Base-by-base conservation (phyloP, 2,888 invertebrate species). In the Archips xylosteana region DNA sequence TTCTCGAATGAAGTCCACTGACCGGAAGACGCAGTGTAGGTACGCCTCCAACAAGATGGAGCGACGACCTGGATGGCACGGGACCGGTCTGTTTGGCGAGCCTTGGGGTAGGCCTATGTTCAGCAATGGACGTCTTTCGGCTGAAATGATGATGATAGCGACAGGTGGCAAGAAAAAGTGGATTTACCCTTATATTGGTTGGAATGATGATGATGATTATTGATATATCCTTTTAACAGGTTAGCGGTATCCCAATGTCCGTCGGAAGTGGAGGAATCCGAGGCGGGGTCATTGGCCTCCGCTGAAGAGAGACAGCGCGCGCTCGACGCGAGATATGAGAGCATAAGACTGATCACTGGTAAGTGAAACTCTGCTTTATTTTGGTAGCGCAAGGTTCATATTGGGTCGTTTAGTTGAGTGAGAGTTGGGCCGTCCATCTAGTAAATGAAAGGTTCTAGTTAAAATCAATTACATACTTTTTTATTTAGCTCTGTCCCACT, bases 231-330 rank as follows among this genome's bases (percentile, higher is more conserved):
- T 47, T 47, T 32, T 2, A 1, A 36, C 82, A 96, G 96, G 80
- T 95, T 96, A 65, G 97, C 98, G 23, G 98, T 98, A 15, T 96
- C 98, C 78, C 95, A 96, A 76, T 98, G 98, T 84, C 98, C 98
- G 0, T 94, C 95, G 45, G 97, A 97, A 84, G 96, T 97, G 71
- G 96, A 96, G 74, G 98, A 98, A 77, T 96, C 96, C 42, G 96
- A 96, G 75, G 95, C 96, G 70, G 89, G 89, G 0, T 87, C 87
- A 0, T 81, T 82, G 1, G 95, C 95, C 64, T 96, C 96, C 32
- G 96, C 96, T 0, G 98, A 98, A 85, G 98, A 98, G 83, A 95
- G 96, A 76, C 96, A 97, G 84, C 95, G 96, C 71, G 95, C 97
- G 74, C 95, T 97, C 68, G 97, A 97, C 84, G 97, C 96, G 63